Conservation (phyloP, 2,888 invertebrate species). For the Torymus auratus region DNA sequence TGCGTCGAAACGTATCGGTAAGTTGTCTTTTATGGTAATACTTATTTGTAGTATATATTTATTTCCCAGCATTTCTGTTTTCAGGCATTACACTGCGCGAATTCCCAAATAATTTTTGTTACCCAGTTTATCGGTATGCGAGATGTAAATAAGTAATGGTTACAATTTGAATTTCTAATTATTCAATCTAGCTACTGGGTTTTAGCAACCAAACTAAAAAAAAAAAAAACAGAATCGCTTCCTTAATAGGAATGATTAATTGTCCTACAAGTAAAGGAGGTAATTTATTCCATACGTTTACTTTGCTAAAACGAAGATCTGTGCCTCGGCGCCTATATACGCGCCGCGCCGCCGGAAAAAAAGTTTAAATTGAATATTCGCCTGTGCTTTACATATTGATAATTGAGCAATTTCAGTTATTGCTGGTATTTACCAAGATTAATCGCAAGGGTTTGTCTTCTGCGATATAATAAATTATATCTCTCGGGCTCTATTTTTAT, state of each 20-base stretch:
- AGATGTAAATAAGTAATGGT: constrained; percentile 28
- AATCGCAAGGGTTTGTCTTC: neutral
- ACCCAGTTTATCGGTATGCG: constrained; percentile 7
- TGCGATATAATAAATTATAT: neutral
- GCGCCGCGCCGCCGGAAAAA: neutral
- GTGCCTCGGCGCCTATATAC: neutral
- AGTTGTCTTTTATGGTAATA: too few species aligned
- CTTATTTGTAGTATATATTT: too few species aligned
- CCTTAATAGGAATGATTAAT: constrained; percentile 54
- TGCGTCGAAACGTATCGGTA: too few species aligned
- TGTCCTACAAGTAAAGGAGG: constrained; percentile 30
- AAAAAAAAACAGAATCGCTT: constrained; percentile 32
- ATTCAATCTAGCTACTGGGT: constrained; percentile 18
- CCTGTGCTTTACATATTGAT: constrained; percentile 12
- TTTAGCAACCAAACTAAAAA: neutral
- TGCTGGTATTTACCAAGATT: neutral
- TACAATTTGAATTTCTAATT: constrained; percentile 49
- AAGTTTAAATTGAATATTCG: constrained; percentile 8
- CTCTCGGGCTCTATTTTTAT: too few species aligned
- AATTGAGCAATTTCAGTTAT: constrained; percentile 26
- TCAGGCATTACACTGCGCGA: too few species aligned
- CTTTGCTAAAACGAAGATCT: constrained; percentile 32
- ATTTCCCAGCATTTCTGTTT: too few species aligned
- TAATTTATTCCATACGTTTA: constrained; percentile 46
- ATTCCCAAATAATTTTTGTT: neutral